A percentile compares a stretch with the other conserved stretches of the same genome.
These are phyloP conservation scores for Chaetodon auriga DNA, from an alignment of 2,113 vertebrate species.

Conservation along the genomic window DNA sequence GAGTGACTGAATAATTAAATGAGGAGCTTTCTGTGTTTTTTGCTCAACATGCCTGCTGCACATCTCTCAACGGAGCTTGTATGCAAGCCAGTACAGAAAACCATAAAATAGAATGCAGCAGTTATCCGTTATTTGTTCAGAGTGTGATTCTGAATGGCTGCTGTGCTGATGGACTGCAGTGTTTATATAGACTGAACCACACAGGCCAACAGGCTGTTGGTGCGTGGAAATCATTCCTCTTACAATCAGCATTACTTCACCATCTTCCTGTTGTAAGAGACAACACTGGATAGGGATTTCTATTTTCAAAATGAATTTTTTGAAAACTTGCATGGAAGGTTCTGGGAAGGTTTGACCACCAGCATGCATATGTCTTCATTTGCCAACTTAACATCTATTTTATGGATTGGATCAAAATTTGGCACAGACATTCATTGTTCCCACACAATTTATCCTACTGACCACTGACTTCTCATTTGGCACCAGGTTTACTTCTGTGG, in stretches of 20 bases:
- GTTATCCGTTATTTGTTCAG: slow-evolving; percentile 4
- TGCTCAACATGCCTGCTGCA: slow-evolving; percentile 6
- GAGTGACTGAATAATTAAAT: slow-evolving; percentile 29
- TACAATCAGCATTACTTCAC: background rate
- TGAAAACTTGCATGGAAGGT: background rate
- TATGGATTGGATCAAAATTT: background rate
- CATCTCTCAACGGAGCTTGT: background rate
- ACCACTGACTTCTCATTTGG: background rate
- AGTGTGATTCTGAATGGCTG: slow-evolving; percentile 1
- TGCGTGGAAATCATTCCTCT: background rate
- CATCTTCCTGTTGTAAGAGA: too few relatives aligned
- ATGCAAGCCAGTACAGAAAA: background rate
- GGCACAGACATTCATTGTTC: background rate
- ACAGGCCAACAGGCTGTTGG: background rate
- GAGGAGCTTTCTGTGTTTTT: background rate
- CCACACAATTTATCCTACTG: background rate
- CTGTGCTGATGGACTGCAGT: slow-evolving; percentile 8
- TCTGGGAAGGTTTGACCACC: background rate
- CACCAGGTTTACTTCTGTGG: background rate
- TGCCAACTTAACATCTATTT: background rate
- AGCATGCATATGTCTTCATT: background rate
- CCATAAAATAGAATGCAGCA: background rate
- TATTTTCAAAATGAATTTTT: too few relatives aligned
- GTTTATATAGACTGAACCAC: background rate
- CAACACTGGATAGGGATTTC: too few relatives aligned